Conservation (phyloP, 1,140 invertebrate genomes). For the Gyrodactylus bullatarudis region DNA sequence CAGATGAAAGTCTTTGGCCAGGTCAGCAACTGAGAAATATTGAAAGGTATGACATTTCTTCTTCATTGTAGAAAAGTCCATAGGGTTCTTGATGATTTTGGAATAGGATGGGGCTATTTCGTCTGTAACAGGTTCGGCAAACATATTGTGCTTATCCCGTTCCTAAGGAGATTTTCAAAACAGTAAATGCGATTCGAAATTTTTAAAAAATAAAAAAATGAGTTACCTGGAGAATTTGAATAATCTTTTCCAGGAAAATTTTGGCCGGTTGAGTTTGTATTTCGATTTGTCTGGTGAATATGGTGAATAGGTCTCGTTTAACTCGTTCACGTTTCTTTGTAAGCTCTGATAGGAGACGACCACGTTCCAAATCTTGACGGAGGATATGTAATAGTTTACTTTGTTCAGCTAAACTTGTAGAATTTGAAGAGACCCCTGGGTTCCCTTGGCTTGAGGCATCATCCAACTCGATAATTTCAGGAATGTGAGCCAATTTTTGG, state of each 20-base stretch:
- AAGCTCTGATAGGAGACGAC: slow-evolving; percentile 56
- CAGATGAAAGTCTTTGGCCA: slow-evolving; percentile 55
- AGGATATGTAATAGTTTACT: slow-evolving; percentile 19
- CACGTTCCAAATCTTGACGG: slow-evolving; percentile 63
- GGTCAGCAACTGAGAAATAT: slow-evolving; percentile 39
- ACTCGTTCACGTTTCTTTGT: slow-evolving; percentile 71
- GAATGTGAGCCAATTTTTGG: neutral
- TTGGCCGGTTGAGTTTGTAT: neutral
- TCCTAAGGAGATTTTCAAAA: neutral
- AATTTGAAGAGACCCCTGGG: neutral
- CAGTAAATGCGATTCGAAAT: too few species aligned
- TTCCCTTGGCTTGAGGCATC: neutral
- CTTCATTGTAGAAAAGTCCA: slow-evolving; percentile 73
- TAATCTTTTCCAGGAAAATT: neutral
- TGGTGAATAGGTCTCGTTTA: slow-evolving; percentile 33
- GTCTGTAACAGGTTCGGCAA: slow-evolving; percentile 7
- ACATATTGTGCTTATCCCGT: slow-evolving; percentile 1
- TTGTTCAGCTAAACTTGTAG: neutral
- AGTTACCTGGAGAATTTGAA: neutral
- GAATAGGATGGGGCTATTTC: slow-evolving; percentile 7
- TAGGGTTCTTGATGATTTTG: slow-evolving; percentile 40
- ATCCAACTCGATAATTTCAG: too few species aligned
- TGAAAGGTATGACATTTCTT: slow-evolving; percentile 36
- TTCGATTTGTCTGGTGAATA: neutral
- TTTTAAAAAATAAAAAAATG: neutral